phyloP scores from a whole-genome alignment of 64 coral and sea anemone species.

The Dendronephthya gigantea region DNA sequence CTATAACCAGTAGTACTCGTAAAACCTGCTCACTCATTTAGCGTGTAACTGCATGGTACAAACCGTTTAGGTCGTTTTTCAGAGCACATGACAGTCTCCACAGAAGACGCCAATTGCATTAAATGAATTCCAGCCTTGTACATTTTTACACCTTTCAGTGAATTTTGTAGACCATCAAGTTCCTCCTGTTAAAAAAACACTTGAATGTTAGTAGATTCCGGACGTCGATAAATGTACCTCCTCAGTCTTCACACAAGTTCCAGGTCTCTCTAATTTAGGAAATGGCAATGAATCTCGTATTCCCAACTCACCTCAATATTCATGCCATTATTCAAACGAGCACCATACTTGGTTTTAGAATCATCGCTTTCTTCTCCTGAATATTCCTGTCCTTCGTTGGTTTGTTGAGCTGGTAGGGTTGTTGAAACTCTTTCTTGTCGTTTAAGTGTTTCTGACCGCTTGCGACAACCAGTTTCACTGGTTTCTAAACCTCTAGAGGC shows the following conservation, averaged over 20 bases:
- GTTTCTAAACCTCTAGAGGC: neutral
- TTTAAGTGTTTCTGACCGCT: neutral
- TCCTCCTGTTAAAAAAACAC: neutral
- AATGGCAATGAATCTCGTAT: neutral
- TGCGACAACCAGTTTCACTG: no score
- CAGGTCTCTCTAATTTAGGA: neutral
- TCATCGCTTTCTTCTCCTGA: neutral
- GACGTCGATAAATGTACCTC: no score
- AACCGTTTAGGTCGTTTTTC: neutral
- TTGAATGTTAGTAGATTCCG: no score
- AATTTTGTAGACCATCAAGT: neutral
- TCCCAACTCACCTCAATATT: neutral
- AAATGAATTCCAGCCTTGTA: slow-evolving; percentile 16
- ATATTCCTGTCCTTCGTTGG: neutral
- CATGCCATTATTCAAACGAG: neutral
- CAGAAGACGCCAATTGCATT: slow-evolving; percentile 9
- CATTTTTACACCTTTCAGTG: neutral
- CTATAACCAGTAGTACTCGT: no score
- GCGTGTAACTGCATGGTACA: neutral
- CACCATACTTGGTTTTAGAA: neutral
- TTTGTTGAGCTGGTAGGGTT: neutral
- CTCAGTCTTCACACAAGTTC: neutral
- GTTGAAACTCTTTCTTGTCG: neutral
- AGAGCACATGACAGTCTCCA: neutral
- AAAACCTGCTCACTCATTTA: no score